Evolutionary conservation across 2,888 invertebrate species (phyloP), one percentile per base, ranked within the genome.

Genomic region (Cephonodes hylas): DNA sequence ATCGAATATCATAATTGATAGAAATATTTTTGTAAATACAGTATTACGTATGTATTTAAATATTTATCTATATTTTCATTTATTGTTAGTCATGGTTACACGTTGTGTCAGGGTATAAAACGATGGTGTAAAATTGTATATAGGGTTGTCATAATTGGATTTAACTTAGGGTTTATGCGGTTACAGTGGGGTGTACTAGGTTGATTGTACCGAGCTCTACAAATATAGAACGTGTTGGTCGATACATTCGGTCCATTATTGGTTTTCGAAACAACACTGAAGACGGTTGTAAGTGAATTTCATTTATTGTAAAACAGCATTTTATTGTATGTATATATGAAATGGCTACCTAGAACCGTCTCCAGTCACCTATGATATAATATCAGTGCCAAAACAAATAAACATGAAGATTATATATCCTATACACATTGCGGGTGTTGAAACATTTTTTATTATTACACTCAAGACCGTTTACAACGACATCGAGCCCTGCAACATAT

Each of bases 11-110:
- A 45, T 62, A 45, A 62, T 65, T 67, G 64, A 76, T 65, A 71
- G 69, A 76, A 71, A 84, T 86, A 86, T 86, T 86, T 86, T 86
- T 86, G 84, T 86, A 86, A 85, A 86, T 86, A 86, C 84, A 84
- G 78, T 84, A 81, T 83, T 81, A 79, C 71, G 68, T 70, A 76
- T 84, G 79, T 80, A 80, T 81, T 53, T 18, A 75, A n/a, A 73
- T 75, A 76, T 78, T 77, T 73, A 73, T 74, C 74, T 75, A 71
- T 74, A 67, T 60, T 77, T 76, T 75, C 76, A 72, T 71, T 73
- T 75, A 68, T 67, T 59, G 53, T 73, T 73, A 77, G 77, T 79
- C 77, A 79, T 75, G 74, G 78, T 77, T 74, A 68, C 31, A 31
- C 53, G 27, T 53, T 53, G 46, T 46, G 53, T 53, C 53, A 53